Evolutionary conservation across 2,113 vertebrate species (phyloP), one percentile per base, ranked within the genome.

Genomic region (Notiomystis cincta): DNA sequence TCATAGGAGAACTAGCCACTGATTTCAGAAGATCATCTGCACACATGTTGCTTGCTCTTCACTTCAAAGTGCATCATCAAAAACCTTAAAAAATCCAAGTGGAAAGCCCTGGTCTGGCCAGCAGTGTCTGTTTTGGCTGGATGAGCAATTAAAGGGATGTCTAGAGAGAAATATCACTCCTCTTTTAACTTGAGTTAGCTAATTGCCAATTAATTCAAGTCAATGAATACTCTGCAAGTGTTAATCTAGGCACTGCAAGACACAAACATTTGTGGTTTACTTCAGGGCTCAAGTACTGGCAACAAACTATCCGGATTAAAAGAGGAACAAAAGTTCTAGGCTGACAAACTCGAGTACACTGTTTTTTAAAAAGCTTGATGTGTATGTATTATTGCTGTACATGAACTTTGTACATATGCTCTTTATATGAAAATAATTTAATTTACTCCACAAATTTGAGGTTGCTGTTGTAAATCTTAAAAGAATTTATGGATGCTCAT

Each of bases 191-290:
- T 61, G 56, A 95, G 90, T 69, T 92, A 93, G 77, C 90, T 97
- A 97, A 95, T 90, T 90, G 93, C 77, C 94, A 95, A 95, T 96
- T 97, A 95, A 89, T 95, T 95, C 94, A 93, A 94, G 85, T 93
- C 95, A 92, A 67, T 89, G 92, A 96, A 89, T 81, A 76, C 57
- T 89, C 83, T 13, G 16, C 69, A 90, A 96, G 94, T 84, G 72
- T 89, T 96, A 89, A 96, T 89, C 64, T 78, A 87, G 90, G 61
- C 90, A 89, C 51, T 65, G 30, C 56, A 93, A 56, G 83, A 93
- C 56, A 92, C 48, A 79, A 83, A 87, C 37, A 37, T 88, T 92
- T 71, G 79, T 57, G 44, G 86, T 87, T 96, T 89, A 87, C 86
- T 78, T 87, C 72, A 82, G 82, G 76, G 40, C 60, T 89, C 56